These are phyloP conservation scores for Drosophila bocqueti DNA, from an alignment of 1,140 invertebrate species.

Conservation along the genomic window DNA sequence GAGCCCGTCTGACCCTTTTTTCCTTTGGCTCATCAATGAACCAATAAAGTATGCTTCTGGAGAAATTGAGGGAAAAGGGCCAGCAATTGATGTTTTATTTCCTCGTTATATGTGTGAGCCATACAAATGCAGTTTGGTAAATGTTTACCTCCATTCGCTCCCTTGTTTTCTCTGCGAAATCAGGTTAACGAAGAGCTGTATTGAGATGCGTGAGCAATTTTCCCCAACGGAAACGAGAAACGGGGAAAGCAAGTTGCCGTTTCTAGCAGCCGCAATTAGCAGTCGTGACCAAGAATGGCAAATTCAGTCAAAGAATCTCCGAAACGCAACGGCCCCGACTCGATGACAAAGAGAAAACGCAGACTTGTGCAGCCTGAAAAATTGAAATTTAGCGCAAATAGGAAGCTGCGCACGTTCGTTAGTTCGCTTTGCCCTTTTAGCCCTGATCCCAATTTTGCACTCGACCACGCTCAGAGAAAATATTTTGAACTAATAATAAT, in stretches of 20 bases:
- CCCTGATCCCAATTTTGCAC: conserved; percentile 4
- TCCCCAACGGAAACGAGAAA: conserved; percentile 5
- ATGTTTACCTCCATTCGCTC: conserved; percentile 26
- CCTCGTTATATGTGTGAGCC: conserved; percentile 27
- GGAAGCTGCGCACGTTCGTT: conserved; percentile 46
- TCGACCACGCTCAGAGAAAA: neutral
- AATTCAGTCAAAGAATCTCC: conserved; percentile 24
- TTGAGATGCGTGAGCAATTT: conserved; percentile 18
- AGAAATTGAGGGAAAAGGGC: conserved; percentile 22
- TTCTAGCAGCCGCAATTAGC: conserved; percentile 40
- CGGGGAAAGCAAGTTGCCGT: neutral
- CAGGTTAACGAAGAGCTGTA: conserved; percentile 36
- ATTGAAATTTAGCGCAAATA: conserved; percentile 43
- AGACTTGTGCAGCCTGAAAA: conserved; percentile 36
- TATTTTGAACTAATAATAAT: too few relatives aligned
- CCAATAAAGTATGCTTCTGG: conserved; percentile 28
- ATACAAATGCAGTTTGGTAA: conserved; percentile 32
- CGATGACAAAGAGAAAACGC: conserved; percentile 1
- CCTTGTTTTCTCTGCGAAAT: conserved; percentile 42
- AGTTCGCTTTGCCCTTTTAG: conserved; percentile 37
- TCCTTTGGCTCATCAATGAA: conserved; percentile 40
- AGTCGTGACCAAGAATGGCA: neutral
- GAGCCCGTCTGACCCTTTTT: conserved; percentile 39
- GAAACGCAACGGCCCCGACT: conserved; percentile 1
- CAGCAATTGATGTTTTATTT: conserved; percentile 40